These are phyloP conservation scores for Zoanthus sociatus DNA, from an alignment of 92 coral and sea anemone genomes.

Conservation along the genomic window DNA sequence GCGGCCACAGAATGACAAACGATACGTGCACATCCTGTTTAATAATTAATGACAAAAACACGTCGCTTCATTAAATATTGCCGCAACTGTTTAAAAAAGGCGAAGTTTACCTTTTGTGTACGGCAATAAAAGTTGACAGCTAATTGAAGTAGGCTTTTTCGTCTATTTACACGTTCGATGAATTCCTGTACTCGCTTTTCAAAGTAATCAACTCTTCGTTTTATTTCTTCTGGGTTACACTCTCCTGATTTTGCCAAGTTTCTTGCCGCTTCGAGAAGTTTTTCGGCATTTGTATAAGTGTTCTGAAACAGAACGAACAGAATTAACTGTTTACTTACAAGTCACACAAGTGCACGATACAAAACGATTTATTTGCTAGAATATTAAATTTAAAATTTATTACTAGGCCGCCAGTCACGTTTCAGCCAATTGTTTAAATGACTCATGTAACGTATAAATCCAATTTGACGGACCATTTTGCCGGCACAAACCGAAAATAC, in stretches of 20 bases:
- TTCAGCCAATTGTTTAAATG: background rate
- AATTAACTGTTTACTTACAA: background rate
- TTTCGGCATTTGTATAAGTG: constrained; percentile 97
- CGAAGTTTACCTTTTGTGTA: constrained; percentile 88
- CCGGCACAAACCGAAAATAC: background rate
- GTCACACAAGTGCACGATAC: constrained; percentile 17
- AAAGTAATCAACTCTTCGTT: constrained; percentile 92
- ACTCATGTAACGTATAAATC: background rate
- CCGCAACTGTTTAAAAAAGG: constrained; percentile 17
- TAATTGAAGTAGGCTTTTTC: constrained; percentile 86
- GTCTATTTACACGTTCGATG: constrained; percentile 90
- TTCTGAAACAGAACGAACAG: constrained; percentile 79
- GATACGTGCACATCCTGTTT: constrained; percentile 37
- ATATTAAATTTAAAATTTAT: constrained; percentile 14
- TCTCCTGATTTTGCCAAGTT: constrained; percentile 92
- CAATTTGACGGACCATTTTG: background rate
- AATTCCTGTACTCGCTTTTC: constrained; percentile 96
- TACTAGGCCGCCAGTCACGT: constrained; percentile 2
- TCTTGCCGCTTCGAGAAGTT: constrained; percentile 93
- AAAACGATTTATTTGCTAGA: constrained; percentile 25
- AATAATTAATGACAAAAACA: constrained; percentile 59
- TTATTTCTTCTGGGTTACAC: constrained; percentile 92
- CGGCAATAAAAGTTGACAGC: constrained; percentile 99
- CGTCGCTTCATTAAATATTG: constrained; percentile 39
- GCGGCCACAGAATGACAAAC: constrained; percentile 17